Evolutionary conservation across 1,140 invertebrate species (phyloP), one percentile per base, ranked within the genome.

Genomic region (Patella vulgata): DNA sequence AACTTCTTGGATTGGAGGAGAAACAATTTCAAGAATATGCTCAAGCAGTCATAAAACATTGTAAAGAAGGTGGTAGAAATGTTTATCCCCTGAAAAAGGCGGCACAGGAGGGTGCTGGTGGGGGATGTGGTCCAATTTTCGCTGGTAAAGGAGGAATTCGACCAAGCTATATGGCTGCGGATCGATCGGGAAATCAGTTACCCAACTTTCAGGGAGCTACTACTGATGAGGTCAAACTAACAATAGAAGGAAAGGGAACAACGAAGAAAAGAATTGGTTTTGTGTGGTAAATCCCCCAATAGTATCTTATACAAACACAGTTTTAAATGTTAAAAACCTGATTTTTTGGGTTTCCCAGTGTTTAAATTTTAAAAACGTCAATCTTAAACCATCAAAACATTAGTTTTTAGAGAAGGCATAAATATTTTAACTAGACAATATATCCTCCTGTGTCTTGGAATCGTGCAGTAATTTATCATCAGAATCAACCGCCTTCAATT

Each of bases 1-100:
- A 78, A 27, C 64, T 83, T 17, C 59, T 83, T 5, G 63, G 62
- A 3, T 62, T 79, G n/a, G 82, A 84, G 46, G 82, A 84, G 52
- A 40, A 70, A 40, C 82, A 83, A 56, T 84, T 84, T 73, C 81
- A 83, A 61, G 81, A 82, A 50, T 85, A 85, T 61, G 83, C 82
- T 23, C 66, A 30, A 14, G 73, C 77, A 48, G 82, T 85, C 19
- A 85, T 85, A 39, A 73, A 82, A 1, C 80, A 84, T 65, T 79
- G 79, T 56, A 79, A 80, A 40, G 66, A 80, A 50, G 75, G 78
- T 30, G 83, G 82, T 6, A 72, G 82, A 30, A 84, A 84, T 55
- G 75, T 78, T 8, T 78, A 78, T 55, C 81, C 83, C 2, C 75
- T 84, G 25, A 64, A 71, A 42, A 78, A 77, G 52, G 83, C 82